phyloP scores from a whole-genome alignment of 2,113 vertebrate species.

The Nanorana parkeri region DNA sequence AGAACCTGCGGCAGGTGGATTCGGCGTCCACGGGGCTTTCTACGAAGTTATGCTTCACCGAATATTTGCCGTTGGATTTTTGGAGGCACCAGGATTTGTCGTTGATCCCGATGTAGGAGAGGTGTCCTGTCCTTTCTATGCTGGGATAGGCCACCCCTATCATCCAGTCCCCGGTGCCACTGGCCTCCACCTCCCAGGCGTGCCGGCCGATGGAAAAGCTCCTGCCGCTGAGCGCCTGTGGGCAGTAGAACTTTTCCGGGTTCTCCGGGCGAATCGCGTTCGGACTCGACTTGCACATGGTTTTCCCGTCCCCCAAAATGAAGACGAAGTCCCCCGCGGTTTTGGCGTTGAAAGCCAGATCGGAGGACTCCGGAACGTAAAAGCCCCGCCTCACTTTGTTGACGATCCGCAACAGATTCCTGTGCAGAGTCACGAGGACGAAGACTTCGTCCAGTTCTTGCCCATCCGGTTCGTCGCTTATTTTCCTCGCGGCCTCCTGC shows the following conservation, averaged over 20 bases:
- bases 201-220: background rate
- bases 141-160: constrained; percentile 26
- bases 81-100: background rate
- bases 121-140: constrained; percentile 23
- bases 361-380: background rate
- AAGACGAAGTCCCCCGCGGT: background rate
- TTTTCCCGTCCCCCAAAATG: background rate
- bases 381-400: background rate
- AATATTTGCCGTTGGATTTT: background rate
- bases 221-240: background rate
- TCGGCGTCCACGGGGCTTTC: background rate
- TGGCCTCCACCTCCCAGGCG: constrained; percentile 20
- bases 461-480: background rate
- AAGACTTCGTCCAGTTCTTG: background rate
- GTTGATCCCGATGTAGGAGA: background rate
- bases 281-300: background rate
- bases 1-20: background rate
- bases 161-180: constrained; percentile 3
- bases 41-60: background rate
- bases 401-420: background rate
- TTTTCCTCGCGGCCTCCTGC: background rate
- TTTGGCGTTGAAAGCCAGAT: background rate
- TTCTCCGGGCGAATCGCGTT: background rate
- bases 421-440: background rate
- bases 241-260: background rate